Evolutionary conservation across 2,888 invertebrate species (phyloP).

Genomic region (Coelinius sp.): DNA sequence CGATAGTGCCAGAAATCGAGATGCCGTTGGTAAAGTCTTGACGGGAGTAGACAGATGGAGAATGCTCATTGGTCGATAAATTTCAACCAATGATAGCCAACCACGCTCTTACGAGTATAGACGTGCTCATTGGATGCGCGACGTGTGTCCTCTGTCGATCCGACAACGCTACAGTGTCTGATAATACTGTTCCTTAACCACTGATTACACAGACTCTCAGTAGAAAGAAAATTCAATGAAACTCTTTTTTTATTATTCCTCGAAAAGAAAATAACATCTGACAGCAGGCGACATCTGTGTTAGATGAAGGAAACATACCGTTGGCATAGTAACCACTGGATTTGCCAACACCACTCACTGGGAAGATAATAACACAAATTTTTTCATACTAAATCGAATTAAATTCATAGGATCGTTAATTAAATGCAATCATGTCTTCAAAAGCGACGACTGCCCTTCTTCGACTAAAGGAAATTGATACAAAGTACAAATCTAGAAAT

Average conservation of each 20-base stretch:
- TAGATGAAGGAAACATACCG: neutral
- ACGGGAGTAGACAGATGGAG: conserved; percentile 79
- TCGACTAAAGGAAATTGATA: conserved; percentile 61
- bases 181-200: neutral
- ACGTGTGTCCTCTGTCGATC: conserved; percentile 28
- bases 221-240: neutral
- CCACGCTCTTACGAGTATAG: conserved; percentile 77
- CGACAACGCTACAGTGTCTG: neutral
- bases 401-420: neutral
- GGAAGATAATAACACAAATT: neutral
- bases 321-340: neutral
- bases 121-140: conserved; percentile 31
- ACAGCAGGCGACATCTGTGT: neutral
- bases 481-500: conserved; percentile 57
- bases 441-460: conserved; percentile 59
- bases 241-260: neutral
- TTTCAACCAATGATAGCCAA: conserved; percentile 75
- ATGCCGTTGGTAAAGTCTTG: conserved; percentile 62
- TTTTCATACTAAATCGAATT: neutral
- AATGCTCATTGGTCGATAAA: conserved; percentile 73
- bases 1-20: conserved; percentile 62
- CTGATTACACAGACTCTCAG: neutral
- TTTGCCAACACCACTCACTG: neutral
- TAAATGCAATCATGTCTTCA: conserved; percentile 53
- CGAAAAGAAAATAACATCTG: neutral